phyloP scores from a whole-genome alignment of 2,888 invertebrate genomes.

The Epirrita christyi region DNA sequence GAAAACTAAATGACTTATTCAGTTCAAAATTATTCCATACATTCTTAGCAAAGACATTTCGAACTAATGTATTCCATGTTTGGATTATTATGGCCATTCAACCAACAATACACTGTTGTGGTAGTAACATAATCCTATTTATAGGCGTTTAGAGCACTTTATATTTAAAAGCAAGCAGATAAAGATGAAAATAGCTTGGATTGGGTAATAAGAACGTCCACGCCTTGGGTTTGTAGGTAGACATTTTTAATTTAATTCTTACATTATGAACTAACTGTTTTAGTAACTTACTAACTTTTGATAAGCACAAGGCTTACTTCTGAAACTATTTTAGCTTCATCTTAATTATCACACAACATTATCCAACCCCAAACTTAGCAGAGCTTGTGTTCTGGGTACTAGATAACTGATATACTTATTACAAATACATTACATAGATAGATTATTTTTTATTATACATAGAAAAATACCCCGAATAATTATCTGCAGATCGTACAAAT shows the following conservation, averaged over 20 bases:
- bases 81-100: slow-evolving; percentile 12
- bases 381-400: not conserved
- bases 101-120: slow-evolving; percentile 19
- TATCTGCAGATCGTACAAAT: too few species aligned
- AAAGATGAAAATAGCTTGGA: slow-evolving; percentile 14
- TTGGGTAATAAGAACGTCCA: slow-evolving; percentile 5
- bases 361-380: not conserved
- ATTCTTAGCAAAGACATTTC: slow-evolving; percentile 9
- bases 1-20: too few species aligned
- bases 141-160: slow-evolving; percentile 11
- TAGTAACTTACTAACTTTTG: too few species aligned
- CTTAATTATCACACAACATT: not conserved
- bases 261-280: too few species aligned
- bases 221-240: slow-evolving; percentile 8
- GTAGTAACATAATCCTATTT: slow-evolving; percentile 13
- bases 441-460: too few species aligned
- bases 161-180: slow-evolving; percentile 19
- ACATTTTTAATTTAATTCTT: slow-evolving; percentile 13
- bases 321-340: too few species aligned
- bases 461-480: too few species aligned
- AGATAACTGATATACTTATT: not conserved
- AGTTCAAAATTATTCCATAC: not conserved
- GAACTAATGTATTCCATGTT: slow-evolving; percentile 21
- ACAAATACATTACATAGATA: not conserved
- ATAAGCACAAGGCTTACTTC: too few species aligned